Conservation (phyloP, 53 echinoderm and acorn worm genomes). For the Luidia sarsii region DNA sequence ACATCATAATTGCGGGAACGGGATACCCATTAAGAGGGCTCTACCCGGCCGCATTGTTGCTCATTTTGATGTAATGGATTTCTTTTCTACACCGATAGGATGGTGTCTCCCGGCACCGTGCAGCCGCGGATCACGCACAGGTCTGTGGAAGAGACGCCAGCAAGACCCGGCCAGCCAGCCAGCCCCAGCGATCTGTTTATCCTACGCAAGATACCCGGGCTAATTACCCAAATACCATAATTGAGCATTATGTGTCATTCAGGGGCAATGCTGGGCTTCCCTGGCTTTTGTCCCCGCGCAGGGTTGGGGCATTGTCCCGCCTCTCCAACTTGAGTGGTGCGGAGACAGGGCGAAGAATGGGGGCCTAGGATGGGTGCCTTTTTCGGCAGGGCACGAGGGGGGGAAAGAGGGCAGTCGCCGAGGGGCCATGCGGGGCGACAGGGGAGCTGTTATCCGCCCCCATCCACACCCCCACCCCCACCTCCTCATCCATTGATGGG, state of each 20-base stretch:
- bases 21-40: background rate
- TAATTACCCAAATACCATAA: constrained; percentile 41
- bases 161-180: background rate
- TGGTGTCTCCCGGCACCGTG: no score
- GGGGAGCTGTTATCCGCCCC: no score
- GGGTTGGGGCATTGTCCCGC: constrained; percentile 10
- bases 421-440: background rate
- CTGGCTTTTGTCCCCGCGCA: constrained; percentile 17
- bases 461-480: no score
- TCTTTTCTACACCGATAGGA: background rate
- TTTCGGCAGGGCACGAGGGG: background rate
- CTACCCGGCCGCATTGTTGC: constrained; percentile 10
- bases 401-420: no score
- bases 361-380: background rate
- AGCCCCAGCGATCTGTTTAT: background rate
- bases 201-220: constrained; percentile 1
- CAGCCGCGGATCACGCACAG: no score
- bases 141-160: constrained; percentile 37
- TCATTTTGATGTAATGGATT: constrained; percentile 3
- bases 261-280: background rate
- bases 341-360: constrained; percentile 44
- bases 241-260: constrained; percentile 12
- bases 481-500: constrained; percentile 44
- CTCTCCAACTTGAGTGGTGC: constrained; percentile 45
- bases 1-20: constrained; percentile 29